Evolutionary conservation across 2,888 invertebrate species (phyloP), one percentile per base, ranked within the genome.

Genomic region (Antheraea yamamai): DNA sequence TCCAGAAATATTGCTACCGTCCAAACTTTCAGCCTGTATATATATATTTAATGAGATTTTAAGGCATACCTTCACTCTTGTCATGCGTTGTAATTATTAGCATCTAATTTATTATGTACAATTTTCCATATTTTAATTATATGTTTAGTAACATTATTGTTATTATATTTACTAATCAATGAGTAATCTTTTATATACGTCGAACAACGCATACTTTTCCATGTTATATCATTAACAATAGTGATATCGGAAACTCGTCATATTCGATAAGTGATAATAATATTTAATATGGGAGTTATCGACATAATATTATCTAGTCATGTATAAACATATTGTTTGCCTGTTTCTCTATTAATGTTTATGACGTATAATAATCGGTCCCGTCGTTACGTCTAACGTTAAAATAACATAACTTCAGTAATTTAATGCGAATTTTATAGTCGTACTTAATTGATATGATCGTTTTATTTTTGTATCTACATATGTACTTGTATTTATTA

Each of bases 371-470:
- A 85, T 88, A 84, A 85, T 86, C 79, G 79, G 79, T 75, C 73
- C 75, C 83, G 83, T 84, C 83, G 81, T 85, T 83, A 85, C 76
- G 81, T 79, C 79, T 84, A 83, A 84, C 85, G 83, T 84, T 82
- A 80, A 79, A 80, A 81, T 81, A 81, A 82, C 81, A 76, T 79
- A 81, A 82, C 80, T 82, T 80, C 75, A 78, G 80, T 79, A 79
- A 81, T 81, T 84, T 79, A 80, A 82, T 79, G 81, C 68, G 75
- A 76, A 75, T 81, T 87, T 88, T 84, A 86, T 83, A 81, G 80
- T 68, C 77, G 77, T 78, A 77, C 81, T 83, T 85, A 83, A 87
- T 86, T 84, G 81, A 84, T 77, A 78, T 76, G 77, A 78, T 81
- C 81, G 80, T 55, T 52, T 55, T 39, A 55, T 70, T n/a, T 74